Evolutionary conservation across 2,797 vertebrate genomes (phyloP), one percentile per base, ranked within the genome.

Genomic region (Sebastes variabilis): DNA sequence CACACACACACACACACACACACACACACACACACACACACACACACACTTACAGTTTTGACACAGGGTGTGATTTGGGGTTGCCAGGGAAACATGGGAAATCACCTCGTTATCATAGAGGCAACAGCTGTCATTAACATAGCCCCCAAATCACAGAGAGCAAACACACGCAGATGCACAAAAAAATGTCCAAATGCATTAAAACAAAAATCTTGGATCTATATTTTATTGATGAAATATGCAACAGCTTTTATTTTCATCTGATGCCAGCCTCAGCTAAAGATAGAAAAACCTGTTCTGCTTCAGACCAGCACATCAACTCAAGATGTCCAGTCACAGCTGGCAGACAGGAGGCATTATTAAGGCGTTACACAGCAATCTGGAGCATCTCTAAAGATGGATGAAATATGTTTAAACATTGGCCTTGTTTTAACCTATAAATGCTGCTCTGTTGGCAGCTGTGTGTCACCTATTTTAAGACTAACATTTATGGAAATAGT

Each of bases 51-150:
- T 49, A 58, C 67, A 36, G 20, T 67, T 42, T 67, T 77, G 66
- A 78, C 65, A 83, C 25, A 70, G 75, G 74, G 77, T 83, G 81
- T 87, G 89, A 93, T 94, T 93, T 89, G 52, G 34, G 61, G 91
- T 94, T 91, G 79, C 86, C 75, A 61, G 55, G 80, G 88, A 79
- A 90, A 94, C 90, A 30, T 79, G 83, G 90, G 90, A 92, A 94
- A 91, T 94, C 90, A 94, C 92, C 90, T 87, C 58, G n/a, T 81
- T 89, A 88, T 87, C 83, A 77, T 56, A 70, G 70, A 68, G 71
- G 60, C 74, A 81, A 79, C 84, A 74, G 85, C 85, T 90, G 88
- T 89, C 75, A 90, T 89, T 91, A 87, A 80, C 82, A 66, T 58
- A 61, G 46, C 64, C 72, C 34, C 46, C 2, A 69, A 83, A 81